Evolutionary conservation across 2,888 invertebrate genomes (phyloP).

Genomic region (Napeogenes inachia): DNA sequence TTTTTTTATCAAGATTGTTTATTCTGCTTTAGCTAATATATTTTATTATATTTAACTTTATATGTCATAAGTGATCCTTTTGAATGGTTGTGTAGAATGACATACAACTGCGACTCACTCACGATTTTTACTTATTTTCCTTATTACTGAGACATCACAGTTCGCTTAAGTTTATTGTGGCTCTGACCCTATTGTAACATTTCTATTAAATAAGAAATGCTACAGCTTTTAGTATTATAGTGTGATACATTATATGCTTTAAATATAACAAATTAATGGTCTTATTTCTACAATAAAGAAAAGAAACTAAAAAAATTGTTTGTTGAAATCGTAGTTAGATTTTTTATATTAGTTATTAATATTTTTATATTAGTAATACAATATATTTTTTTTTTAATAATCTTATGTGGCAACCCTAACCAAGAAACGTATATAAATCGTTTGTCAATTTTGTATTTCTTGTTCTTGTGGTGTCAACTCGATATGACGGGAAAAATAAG

Average conservation of each 20-base stretch:
- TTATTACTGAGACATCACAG: conserved; percentile 15
- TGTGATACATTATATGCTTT: too few relatives aligned
- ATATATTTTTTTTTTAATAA: not conserved
- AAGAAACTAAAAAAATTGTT: too few relatives aligned
- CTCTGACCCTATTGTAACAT: conserved; percentile 8
- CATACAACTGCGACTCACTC: conserved; percentile 1
- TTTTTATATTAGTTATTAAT: too few relatives aligned
- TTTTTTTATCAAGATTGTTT: too few relatives aligned
- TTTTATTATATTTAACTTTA: not conserved
- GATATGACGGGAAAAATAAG: conserved; percentile 20
- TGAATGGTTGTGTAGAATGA: not conserved
- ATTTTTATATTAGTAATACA: not conserved
- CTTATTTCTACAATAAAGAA: too few relatives aligned
- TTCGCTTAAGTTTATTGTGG: conserved; percentile 13
- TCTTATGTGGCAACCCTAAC: conserved; percentile 16
- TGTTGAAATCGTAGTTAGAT: too few relatives aligned
- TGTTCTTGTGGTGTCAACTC: conserved; percentile 20
- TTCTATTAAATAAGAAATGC: not conserved
- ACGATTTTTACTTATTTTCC: conserved; percentile 19
- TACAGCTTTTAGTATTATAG: not conserved
- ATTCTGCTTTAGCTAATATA: too few relatives aligned
- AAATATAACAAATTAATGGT: too few relatives aligned
- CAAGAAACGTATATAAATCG: conserved; percentile 9
- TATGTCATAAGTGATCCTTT: not conserved
- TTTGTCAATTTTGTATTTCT: conserved; percentile 17